These are phyloP conservation scores for Heliothis peltigera DNA, from an alignment of 2,888 invertebrate genomes.

Conservation along the genomic window DNA sequence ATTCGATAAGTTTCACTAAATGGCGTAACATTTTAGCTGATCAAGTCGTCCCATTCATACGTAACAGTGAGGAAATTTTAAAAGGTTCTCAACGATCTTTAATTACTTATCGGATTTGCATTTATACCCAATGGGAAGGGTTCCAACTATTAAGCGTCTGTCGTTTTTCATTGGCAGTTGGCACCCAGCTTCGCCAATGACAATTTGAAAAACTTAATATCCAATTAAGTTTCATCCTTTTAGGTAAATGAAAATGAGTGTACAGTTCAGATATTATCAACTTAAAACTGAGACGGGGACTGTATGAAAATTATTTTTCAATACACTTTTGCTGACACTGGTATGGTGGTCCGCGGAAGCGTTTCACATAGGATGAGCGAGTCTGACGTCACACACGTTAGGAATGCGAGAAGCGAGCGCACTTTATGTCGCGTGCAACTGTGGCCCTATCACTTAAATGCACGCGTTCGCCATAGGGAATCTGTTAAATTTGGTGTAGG, in stretches of 20 bases:
- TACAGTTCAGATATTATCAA: not conserved
- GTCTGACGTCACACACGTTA: conserved; percentile 46
- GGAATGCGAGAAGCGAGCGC: conserved; percentile 45
- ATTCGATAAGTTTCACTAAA: not conserved
- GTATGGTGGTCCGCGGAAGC: conserved; percentile 35
- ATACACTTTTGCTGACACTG: too few relatives aligned
- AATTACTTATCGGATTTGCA: conserved; percentile 56
- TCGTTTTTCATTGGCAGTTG: conserved; percentile 56
- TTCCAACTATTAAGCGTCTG: conserved; percentile 46
- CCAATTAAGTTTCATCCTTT: conserved; percentile 44
- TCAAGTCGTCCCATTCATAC: not conserved
- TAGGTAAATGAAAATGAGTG: conserved; percentile 34
- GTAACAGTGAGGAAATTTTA: conserved; percentile 24
- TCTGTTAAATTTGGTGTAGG: conserved; percentile 4
- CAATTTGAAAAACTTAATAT: conserved; percentile 47
- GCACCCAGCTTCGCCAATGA: conserved; percentile 25
- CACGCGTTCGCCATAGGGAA: conserved; percentile 32
- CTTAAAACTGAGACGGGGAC: too few relatives aligned
- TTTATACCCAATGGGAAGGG: conserved; percentile 34
- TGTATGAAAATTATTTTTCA: too few relatives aligned
- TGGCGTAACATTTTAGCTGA: not conserved
- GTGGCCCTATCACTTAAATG: conserved; percentile 36
- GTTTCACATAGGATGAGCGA: conserved; percentile 40
- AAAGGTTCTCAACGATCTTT: conserved; percentile 44
- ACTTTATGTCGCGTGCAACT: conserved; percentile 43